Evolutionary conservation across 2,888 invertebrate species (phyloP).

Genomic region (Cotesia congregata): DNA sequence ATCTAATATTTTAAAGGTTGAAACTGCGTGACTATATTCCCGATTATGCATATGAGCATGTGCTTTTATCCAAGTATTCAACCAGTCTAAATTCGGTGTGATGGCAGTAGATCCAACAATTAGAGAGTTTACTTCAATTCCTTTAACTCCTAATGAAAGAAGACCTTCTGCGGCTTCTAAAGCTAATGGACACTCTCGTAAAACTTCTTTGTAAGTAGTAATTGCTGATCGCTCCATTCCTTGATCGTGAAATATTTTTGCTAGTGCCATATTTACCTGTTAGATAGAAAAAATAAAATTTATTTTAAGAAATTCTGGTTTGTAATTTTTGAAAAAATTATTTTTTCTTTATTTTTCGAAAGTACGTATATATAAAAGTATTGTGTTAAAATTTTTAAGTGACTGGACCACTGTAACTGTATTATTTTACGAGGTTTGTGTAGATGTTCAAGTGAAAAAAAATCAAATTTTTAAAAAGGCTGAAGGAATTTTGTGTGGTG

Average conservation of each 20-base stretch:
- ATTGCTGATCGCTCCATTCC: constrained; percentile 82
- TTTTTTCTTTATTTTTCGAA: no score
- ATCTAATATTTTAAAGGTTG: constrained; percentile 78
- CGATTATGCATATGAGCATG: constrained; percentile 77
- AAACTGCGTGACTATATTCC: constrained; percentile 79
- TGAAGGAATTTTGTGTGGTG: no score
- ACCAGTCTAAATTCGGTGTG: constrained; percentile 71
- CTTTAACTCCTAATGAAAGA: constrained; percentile 80
- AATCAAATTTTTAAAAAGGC: no score
- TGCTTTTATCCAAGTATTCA: constrained; percentile 76
- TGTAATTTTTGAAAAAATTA: no score
- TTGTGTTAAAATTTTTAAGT: no score
- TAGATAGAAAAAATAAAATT: constrained; percentile 7
- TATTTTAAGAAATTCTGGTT: neutral
- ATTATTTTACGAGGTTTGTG: no score
- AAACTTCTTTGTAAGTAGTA: constrained; percentile 83
- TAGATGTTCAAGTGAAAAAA: no score
- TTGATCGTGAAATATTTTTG: constrained; percentile 79
- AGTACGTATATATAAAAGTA: no score
- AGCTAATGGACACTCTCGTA: constrained; percentile 82
- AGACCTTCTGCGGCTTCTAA: constrained; percentile 82
- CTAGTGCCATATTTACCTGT: constrained; percentile 79
- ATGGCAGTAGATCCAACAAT: constrained; percentile 74
- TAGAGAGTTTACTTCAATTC: constrained; percentile 81
- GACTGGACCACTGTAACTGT: no score